These are phyloP conservation scores for Phocides pigmalion DNA, from an alignment of 1,140 invertebrate species.

Conservation along the genomic window DNA sequence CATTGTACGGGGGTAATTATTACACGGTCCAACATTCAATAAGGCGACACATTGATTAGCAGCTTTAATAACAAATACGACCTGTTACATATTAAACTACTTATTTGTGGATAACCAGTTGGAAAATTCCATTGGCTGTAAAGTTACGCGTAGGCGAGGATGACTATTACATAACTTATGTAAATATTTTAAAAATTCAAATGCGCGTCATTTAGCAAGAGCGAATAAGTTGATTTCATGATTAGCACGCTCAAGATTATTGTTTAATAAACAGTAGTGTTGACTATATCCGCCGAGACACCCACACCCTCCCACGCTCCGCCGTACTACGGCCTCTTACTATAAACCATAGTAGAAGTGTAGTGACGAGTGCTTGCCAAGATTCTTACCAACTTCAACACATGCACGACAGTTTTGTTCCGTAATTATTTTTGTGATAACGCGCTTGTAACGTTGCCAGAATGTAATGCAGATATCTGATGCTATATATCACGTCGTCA, in stretches of 20 bases:
- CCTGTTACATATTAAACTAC: too few species aligned
- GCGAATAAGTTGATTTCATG: neutral
- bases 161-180: neutral
- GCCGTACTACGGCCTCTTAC: slow-evolving; percentile 12
- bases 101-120: too few species aligned
- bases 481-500: neutral
- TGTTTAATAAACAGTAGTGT: slow-evolving; percentile 2
- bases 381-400: slow-evolving; percentile 2
- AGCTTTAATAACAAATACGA: neutral
- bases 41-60: neutral
- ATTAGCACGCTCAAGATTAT: neutral
- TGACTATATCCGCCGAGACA: neutral
- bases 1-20: slow-evolving; percentile 21
- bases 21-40: neutral
- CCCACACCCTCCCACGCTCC: neutral
- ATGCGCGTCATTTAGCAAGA: neutral
- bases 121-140: neutral
- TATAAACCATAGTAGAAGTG: slow-evolving; percentile 19
- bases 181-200: neutral
- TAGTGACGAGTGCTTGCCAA: slow-evolving; percentile 13
- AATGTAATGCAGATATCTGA: slow-evolving; percentile 3
- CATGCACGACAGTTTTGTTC: neutral
- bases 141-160: neutral
- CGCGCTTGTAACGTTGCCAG: slow-evolving; percentile 12
- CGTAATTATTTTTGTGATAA: slow-evolving; percentile 30